phyloP scores from a whole-genome alignment of 37 sponge, comb jelly and placozoan species.

The Crambe crambe region DNA sequence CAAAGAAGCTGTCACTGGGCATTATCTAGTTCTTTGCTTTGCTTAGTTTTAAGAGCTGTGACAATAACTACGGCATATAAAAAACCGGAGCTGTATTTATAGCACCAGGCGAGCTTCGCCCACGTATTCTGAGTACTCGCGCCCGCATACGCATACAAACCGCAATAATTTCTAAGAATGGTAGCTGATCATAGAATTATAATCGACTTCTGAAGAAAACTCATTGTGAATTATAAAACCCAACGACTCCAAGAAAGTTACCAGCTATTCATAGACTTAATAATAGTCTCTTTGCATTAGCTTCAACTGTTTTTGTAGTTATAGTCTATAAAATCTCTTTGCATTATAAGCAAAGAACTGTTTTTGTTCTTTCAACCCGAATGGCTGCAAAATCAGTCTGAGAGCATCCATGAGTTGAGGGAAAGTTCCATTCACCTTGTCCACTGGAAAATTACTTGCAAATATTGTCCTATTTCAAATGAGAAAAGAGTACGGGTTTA shows the following conservation, averaged over 20 bases:
- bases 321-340: slow-evolving; percentile 68
- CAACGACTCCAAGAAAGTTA: no score
- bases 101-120: not conserved
- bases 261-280: no score
- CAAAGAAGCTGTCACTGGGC: slow-evolving; percentile 57
- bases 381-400: slow-evolving; percentile 11
- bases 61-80: no score
- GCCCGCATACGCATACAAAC: not conserved
- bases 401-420: slow-evolving; percentile 47
- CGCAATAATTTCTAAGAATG: not conserved
- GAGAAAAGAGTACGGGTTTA: no score
- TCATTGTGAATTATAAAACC: no score
- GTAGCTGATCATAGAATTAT: no score
- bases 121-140: not conserved
- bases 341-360: slow-evolving; percentile 70
- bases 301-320: no score
- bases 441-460: slow-evolving; percentile 94
- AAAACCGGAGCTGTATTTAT: no score
- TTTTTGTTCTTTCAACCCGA: slow-evolving; percentile 63
- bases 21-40: no score
- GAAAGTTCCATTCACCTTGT: slow-evolving; percentile 80
- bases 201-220: no score
- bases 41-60: no score
- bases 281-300: no score
- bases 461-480: slow-evolving; percentile 81